phyloP scores from a whole-genome alignment of 2,888 invertebrate species.

The Drosophila ustulata region DNA sequence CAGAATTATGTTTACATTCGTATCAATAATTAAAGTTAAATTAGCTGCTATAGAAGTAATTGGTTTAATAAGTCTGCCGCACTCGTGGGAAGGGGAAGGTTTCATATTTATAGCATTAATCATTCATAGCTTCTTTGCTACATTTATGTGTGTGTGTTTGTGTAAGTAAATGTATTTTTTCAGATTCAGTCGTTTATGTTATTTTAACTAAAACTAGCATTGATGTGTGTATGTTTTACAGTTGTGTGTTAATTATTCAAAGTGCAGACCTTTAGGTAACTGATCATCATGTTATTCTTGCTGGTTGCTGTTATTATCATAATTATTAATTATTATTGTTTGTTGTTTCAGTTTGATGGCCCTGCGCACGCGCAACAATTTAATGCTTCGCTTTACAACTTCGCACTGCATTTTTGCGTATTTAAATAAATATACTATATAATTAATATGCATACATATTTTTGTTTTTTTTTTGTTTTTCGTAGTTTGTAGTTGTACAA shows the following conservation, averaged over 20 bases:
- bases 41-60: slow-evolving; percentile 24
- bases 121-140: slow-evolving; percentile 10
- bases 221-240: slow-evolving; percentile 26
- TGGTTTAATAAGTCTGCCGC: slow-evolving; percentile 22
- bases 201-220: slow-evolving; percentile 47
- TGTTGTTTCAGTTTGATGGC: slow-evolving; percentile 35
- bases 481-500: slow-evolving; percentile 40
- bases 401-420: slow-evolving; percentile 5
- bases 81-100: not conserved
- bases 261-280: slow-evolving; percentile 51
- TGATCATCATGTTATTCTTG: slow-evolving; percentile 43
- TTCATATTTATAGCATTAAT: not conserved
- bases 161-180: slow-evolving; percentile 54
- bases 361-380: slow-evolving; percentile 26
- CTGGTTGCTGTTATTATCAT: slow-evolving; percentile 8
- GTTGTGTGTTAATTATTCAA: slow-evolving; percentile 37
- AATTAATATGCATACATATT: slow-evolving; percentile 19
- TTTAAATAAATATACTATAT: slow-evolving; percentile 34
- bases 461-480: slow-evolving; percentile 5
- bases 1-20: not conserved
- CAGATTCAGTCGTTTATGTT: slow-evolving; percentile 63
- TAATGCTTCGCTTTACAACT: not conserved
- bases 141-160: slow-evolving; percentile 26
- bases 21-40: slow-evolving; percentile 5
- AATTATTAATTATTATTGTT: slow-evolving; percentile 17